Evolutionary conservation across 2,797 vertebrate species (phyloP), one percentile per base, ranked within the genome.

Genomic region (Arctocebus calabarensis): DNA sequence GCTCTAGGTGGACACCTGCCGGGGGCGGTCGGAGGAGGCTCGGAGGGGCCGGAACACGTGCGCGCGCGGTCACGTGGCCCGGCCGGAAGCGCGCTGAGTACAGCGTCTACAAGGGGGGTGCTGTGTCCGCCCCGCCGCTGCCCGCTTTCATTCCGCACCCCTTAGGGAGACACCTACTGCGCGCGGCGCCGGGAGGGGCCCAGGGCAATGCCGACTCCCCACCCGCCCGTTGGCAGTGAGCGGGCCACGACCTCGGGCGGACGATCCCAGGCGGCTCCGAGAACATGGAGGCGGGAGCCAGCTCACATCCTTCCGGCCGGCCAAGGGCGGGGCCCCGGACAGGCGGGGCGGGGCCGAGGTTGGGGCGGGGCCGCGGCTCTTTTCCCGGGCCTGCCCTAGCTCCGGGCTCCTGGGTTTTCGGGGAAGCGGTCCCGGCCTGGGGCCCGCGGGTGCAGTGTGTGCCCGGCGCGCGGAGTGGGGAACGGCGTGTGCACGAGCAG

Each of bases 251-350:
- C 79, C 68, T 71, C 74, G 0, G 45, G 84, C 37, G 1, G 68
- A 27, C 43, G 87, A 78, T 96, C 96, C 94, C 96, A 71, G 94
- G 73, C n/a, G 25, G 73, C 27, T 40, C 71, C 87, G 37, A 34
- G 66, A 48, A 90, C 66, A 2, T 7, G 75, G 84, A 73, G 87
- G 94, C 52, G 71, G 85, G 83, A 57, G 68, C 97, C 96, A 97
- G 96, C 95, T 95, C 95, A 96, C 73, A 90, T 97, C 96, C 95
- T 96, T 84, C 79, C 3, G 27, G 85, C 71, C 55, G 2, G 71
- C 11, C 55, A 3, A 68, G 68, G 94, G 79, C 89, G 75, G 40
- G 59, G 34, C 25, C 25, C 29, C 8, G n/a, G n/a, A 57, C 29
- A 59, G 91, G 88, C 62, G 43, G 17, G 61, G 64, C 59, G 29